phyloP scores from a whole-genome alignment of 2,888 invertebrate genomes.

The Diarsia dahlii region DNA sequence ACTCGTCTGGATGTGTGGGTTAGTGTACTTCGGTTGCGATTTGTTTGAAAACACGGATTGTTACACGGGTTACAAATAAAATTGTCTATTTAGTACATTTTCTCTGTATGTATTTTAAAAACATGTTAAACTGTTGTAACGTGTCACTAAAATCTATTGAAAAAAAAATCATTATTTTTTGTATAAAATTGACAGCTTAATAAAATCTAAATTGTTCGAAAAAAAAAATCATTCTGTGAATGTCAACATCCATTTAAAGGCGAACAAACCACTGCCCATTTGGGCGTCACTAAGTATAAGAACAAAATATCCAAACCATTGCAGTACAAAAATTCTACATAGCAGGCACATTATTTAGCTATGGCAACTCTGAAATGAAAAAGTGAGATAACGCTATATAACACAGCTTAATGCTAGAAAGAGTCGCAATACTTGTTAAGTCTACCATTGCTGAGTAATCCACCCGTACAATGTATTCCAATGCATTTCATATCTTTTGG shows the following conservation, averaged over 20 bases:
- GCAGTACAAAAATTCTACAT: slow-evolving; percentile 64
- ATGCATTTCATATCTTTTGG: slow-evolving; percentile 65
- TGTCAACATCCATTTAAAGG: slow-evolving; percentile 49
- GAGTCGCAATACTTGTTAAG: slow-evolving; percentile 7
- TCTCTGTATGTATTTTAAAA: slow-evolving; percentile 25
- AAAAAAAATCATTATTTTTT: slow-evolving; percentile 6
- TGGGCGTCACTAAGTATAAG: slow-evolving; percentile 54
- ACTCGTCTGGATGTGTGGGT: slow-evolving; percentile 54
- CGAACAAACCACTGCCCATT: slow-evolving; percentile 56
- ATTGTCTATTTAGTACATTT: slow-evolving; percentile 19
- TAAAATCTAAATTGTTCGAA: slow-evolving; percentile 4
- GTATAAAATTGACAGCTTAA: slow-evolving; percentile 15
- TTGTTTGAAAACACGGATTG: slow-evolving; percentile 37
- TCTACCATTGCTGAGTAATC: slow-evolving; percentile 44
- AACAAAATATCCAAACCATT: slow-evolving; percentile 67
- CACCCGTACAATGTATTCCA: slow-evolving; percentile 51
- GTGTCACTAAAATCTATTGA: slow-evolving; percentile 11
- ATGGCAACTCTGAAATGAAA: slow-evolving; percentile 31
- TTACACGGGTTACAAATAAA: slow-evolving; percentile 16
- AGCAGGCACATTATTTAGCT: slow-evolving; percentile 43
- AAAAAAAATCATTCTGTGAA: slow-evolving; percentile 27
- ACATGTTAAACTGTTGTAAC: slow-evolving; percentile 28
- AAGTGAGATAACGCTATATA: slow-evolving; percentile 7
- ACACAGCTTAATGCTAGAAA: slow-evolving; percentile 15
- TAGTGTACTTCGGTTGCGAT: slow-evolving; percentile 41